Evolutionary conservation across 2,888 invertebrate genomes (phyloP).

Genomic region (Drosophila heteroneura): DNA sequence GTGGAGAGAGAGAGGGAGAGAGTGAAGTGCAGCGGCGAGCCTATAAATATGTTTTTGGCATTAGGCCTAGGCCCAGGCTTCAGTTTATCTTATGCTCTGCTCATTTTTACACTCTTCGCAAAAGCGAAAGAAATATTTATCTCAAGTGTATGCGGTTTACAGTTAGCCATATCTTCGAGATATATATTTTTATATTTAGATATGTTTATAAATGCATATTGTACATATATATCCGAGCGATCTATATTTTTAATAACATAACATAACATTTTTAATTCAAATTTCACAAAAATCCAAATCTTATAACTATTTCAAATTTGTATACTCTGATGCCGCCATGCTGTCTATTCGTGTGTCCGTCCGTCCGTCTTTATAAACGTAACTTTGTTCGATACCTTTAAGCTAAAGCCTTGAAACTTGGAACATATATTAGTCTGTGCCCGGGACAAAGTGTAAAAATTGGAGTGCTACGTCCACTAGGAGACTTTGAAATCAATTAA

Average conservation of each 20-base stretch:
- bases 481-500: background rate
- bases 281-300: background rate
- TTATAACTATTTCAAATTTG: background rate
- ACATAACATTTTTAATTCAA: background rate
- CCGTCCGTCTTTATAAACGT: background rate
- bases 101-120: conserved; percentile 4
- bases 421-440: background rate
- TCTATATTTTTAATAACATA: background rate
- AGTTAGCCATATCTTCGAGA: background rate
- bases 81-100: conserved; percentile 32
- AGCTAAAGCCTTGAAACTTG: background rate
- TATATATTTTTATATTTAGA: background rate
- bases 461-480: background rate
- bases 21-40: conserved; percentile 16
- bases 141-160: background rate
- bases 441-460: background rate
- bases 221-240: background rate
- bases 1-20: conserved; percentile 2
- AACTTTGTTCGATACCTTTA: background rate
- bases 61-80: conserved; percentile 64
- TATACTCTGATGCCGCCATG: background rate
- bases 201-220: background rate
- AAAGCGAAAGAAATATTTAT: background rate
- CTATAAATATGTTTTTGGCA: conserved; percentile 74
- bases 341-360: background rate